A percentile compares a stretch with the other conserved stretches of the same genome.
These are phyloP conservation scores for Drosophila pseudotakahashii DNA, from an alignment of 2,888 invertebrate genomes.

Conservation along the genomic window DNA sequence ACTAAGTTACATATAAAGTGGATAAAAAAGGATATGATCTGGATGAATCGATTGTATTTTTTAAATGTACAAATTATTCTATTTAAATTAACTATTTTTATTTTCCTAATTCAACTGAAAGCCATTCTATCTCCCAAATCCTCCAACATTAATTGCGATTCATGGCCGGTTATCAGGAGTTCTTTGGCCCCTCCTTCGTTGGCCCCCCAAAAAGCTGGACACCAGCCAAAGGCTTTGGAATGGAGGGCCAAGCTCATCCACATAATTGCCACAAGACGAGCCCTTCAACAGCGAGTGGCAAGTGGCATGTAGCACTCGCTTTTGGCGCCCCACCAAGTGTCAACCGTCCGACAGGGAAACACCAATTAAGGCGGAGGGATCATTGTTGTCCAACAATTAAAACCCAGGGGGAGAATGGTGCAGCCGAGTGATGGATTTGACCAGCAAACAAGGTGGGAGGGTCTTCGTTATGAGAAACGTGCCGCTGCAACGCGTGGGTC, in stretches of 20 bases:
- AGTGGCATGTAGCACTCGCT: slow-evolving; percentile 35
- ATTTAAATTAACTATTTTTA: no score
- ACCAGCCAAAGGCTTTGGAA: slow-evolving; percentile 23
- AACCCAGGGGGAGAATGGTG: slow-evolving; percentile 1
- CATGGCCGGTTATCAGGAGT: slow-evolving; percentile 6
- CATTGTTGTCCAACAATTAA: slow-evolving; percentile 40
- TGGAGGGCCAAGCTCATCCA: slow-evolving; percentile 9
- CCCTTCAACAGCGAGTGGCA: slow-evolving; percentile 23
- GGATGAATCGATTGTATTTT: no score
- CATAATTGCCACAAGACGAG: slow-evolving; percentile 26
- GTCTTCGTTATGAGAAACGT: slow-evolving; percentile 53
- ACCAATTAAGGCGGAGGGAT: slow-evolving; percentile 34
- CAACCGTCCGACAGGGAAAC: slow-evolving; percentile 28
- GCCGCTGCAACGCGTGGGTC: slow-evolving; percentile 60
- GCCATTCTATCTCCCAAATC: not conserved
- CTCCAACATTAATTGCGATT: slow-evolving; percentile 2
- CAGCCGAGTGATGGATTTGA: slow-evolving; percentile 24
- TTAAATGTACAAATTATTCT: no score
- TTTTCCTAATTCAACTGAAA: not conserved
- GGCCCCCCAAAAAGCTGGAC: slow-evolving; percentile 1
- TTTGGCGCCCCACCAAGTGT: slow-evolving; percentile 31
- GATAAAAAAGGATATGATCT: no score
- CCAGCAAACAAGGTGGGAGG: slow-evolving; percentile 29
- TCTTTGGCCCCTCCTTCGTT: not conserved
- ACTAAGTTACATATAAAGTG: no score